These are phyloP conservation scores for Fratercula arctica DNA, from an alignment of 2,797 vertebrate genomes.

Conservation along the genomic window DNA sequence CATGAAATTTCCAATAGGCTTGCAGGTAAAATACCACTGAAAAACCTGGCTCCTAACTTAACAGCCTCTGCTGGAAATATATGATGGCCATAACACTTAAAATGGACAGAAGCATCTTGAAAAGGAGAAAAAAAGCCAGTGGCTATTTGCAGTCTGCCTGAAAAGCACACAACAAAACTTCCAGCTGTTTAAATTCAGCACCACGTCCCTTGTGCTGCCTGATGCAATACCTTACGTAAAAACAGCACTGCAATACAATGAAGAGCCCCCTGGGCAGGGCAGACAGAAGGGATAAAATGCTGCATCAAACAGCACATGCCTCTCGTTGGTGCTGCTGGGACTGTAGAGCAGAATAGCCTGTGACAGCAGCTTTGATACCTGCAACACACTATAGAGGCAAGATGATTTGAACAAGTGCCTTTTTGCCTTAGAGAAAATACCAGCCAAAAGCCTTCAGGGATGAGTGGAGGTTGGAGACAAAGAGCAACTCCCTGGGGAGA, in stretches of 20 bases:
- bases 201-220: neutral
- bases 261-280: neutral
- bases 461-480: neutral
- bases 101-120: neutral
- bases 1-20: neutral
- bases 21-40: neutral
- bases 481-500: neutral
- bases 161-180: neutral
- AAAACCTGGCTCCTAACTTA: neutral
- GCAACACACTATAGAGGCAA: neutral
- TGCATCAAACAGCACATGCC: neutral
- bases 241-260: neutral
- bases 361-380: neutral
- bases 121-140: neutral
- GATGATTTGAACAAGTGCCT: neutral
- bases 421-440: neutral
- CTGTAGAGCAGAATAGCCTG: neutral
- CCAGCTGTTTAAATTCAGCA: slow-evolving; percentile 14
- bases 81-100: neutral
- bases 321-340: neutral
- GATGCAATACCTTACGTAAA: neutral
- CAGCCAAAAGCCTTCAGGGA: neutral
- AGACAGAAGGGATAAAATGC: neutral
- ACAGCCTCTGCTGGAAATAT: neutral
- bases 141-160: neutral